Base-by-base conservation (phyloP, 2,888 invertebrate species). In the Diarsia dahlii region DNA sequence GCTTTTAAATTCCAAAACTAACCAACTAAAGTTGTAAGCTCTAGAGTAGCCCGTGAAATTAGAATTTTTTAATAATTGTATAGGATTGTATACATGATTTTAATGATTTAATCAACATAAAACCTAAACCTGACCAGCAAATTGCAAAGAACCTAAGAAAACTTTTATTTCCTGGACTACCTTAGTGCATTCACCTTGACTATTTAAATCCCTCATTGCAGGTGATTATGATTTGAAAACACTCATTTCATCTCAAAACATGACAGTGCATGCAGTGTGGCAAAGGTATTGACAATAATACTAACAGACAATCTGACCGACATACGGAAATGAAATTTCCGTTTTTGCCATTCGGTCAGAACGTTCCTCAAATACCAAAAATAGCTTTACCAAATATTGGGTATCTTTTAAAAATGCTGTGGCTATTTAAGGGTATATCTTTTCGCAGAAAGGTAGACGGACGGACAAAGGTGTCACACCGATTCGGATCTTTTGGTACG, bases 401-500 rank as follows among this genome's bases (percentile, higher is more conserved):
- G n/a, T 13, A 50, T 28, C 65, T 67, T 78, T 74, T 50, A 45
- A 67, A 67, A 80, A 65, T 54, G 52, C 52, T 34, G 20, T 20
- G 20, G 39, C 28, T 56, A 54, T 74, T 66, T 66, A 28, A 73
- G 48, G 66, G 80, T 62, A 50, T 45, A 63, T 52, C 34, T 23
- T 80, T 63, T 71, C 48, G 48, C 12, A 56, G 60, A 18, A 74
- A 78, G 80, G 60, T 78, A 80, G 74, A 81, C 50, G n/a, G 20
- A 50, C 56, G 63, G 50, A 74, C 63, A 78, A 74, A 81, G 78
- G 74, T 67, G 34, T 63, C 63, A 45, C 39, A 45, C 28, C 20
- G 58, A 65, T 60, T 34, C 52, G 45, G 15, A 50, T 56, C 13
- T 34, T 66, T 66, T 34, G 28, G n/a, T 60, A 74, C 39, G 20